phyloP scores from a whole-genome alignment of 2,797 vertebrate species.

The Rhadinocentrus ornatus region DNA sequence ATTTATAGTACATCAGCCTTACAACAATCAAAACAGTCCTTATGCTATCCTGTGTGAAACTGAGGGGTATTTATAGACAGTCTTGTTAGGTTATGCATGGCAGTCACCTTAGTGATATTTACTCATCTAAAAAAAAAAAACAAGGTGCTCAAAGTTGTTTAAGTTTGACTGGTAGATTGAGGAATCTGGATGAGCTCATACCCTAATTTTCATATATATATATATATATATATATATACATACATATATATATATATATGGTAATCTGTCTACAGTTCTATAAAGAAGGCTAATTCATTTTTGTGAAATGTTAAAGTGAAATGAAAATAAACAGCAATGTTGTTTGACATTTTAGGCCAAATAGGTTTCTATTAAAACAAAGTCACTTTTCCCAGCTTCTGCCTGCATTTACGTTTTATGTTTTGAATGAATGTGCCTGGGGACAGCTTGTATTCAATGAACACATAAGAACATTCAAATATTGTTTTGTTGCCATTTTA shows the following conservation, averaged over 20 bases:
- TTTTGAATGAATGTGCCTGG: conserved; percentile 59
- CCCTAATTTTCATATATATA: too few relatives aligned
- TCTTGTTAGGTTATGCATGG: neutral
- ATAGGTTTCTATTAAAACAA: conserved; percentile 44
- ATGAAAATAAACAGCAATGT: conserved; percentile 50
- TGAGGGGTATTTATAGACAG: neutral
- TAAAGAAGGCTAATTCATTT: conserved; percentile 24
- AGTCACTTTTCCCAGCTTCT: conserved; percentile 29
- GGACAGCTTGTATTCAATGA: conserved; percentile 63
- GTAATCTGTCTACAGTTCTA: conserved; percentile 10
- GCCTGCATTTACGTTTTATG: conserved; percentile 27
- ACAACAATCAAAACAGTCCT: neutral
- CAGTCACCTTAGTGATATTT: neutral
- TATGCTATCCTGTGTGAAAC: conserved; percentile 1
- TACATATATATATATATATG: too few relatives aligned
- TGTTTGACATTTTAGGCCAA: conserved; percentile 43
- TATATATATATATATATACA: too few relatives aligned
- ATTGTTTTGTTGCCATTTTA: conserved; percentile 74
- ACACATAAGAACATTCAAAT: conserved; percentile 55
- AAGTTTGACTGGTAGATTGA: neutral
- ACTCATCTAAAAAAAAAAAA: neutral
- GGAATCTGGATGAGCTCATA: conserved; percentile 6
- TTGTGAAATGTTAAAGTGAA: conserved; percentile 29
- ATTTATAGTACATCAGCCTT: conserved; percentile 14
- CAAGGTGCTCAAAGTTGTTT: neutral